Evolutionary conservation across 2,888 invertebrate genomes (phyloP).

Genomic region (Synanthedon tipuliformis): DNA sequence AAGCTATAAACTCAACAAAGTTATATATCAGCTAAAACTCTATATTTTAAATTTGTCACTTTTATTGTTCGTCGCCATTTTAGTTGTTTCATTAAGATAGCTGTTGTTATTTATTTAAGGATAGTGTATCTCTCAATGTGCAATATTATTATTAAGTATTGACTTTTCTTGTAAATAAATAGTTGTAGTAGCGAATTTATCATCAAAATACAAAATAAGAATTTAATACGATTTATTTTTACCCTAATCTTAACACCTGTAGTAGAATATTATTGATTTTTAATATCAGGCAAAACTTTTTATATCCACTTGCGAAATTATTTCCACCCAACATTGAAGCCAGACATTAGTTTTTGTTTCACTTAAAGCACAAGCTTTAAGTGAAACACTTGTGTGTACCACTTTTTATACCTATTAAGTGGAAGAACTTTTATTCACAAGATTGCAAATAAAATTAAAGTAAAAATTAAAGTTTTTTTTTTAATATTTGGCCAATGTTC

Average conservation of each 20-base stretch:
- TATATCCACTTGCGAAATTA: no score
- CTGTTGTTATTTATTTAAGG: conserved; percentile 53
- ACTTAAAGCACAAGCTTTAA: no score
- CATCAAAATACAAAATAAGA: conserved; percentile 13
- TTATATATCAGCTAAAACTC: background rate
- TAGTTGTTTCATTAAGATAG: conserved; percentile 27
- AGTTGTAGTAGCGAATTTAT: conserved; percentile 26
- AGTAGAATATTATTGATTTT: conserved; percentile 6
- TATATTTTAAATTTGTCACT: conserved; percentile 7
- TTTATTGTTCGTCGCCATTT: conserved; percentile 17
- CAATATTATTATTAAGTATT: conserved; percentile 56
- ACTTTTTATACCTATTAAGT: no score
- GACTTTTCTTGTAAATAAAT: conserved; percentile 60
- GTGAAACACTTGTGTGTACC: no score
- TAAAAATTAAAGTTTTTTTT: no score
- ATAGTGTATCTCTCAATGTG: conserved; percentile 38
- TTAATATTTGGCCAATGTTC: no score
- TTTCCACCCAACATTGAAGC: no score
- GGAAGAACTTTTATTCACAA: no score
- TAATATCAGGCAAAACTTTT: no score
- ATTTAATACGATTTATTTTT: background rate
- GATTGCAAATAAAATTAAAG: no score
- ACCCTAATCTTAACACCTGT: background rate
- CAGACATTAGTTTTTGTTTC: no score
- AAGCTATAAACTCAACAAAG: conserved; percentile 9